A percentile compares a stretch with the other conserved stretches of the same genome.
phyloP scores from a whole-genome alignment of 2,888 invertebrate genomes.

The Parnassius mnemosyne region DNA sequence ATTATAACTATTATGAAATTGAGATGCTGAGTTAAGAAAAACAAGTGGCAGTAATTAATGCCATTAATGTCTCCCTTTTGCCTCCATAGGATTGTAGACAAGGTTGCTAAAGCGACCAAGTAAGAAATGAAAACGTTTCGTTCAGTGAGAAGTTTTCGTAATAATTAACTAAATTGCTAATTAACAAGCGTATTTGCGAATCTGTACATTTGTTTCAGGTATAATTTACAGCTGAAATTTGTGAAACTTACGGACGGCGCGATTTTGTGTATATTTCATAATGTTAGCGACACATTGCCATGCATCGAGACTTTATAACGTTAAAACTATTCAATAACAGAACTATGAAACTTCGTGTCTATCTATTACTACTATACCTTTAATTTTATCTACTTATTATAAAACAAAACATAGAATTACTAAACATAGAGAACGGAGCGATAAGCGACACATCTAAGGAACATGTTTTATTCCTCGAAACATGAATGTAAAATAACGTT shows the following conservation, averaged over 20 bases:
- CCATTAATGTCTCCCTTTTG: no score
- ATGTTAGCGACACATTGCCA: conserved; percentile 38
- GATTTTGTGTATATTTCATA: conserved; percentile 39
- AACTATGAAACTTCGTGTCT: conserved; percentile 52
- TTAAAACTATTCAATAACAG: conserved; percentile 47
- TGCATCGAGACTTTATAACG: conserved; percentile 34
- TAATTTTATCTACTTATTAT: neutral
- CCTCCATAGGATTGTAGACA: no score
- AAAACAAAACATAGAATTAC: neutral
- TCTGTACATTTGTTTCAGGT: conserved; percentile 15
- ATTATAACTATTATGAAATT: no score
- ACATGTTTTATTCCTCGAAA: no score
- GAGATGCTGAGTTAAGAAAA: no score
- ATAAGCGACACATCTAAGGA: neutral
- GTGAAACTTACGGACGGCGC: conserved; percentile 64
- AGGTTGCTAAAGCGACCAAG: no score
- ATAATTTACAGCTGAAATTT: conserved; percentile 34
- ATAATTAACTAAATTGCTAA: neutral
- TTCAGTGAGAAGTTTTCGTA: neutral
- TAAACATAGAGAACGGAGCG: neutral
- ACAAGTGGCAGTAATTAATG: no score
- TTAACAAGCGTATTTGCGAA: conserved; percentile 2
- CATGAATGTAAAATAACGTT: no score
- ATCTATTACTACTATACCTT: conserved; percentile 55
- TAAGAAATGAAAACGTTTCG: no score